Percentiles rank a stretch among this genome's conserved stretches.
These are phyloP conservation scores for Rissa tridactyla DNA, from an alignment of 2,113 vertebrate genomes.

Conservation along the genomic window DNA sequence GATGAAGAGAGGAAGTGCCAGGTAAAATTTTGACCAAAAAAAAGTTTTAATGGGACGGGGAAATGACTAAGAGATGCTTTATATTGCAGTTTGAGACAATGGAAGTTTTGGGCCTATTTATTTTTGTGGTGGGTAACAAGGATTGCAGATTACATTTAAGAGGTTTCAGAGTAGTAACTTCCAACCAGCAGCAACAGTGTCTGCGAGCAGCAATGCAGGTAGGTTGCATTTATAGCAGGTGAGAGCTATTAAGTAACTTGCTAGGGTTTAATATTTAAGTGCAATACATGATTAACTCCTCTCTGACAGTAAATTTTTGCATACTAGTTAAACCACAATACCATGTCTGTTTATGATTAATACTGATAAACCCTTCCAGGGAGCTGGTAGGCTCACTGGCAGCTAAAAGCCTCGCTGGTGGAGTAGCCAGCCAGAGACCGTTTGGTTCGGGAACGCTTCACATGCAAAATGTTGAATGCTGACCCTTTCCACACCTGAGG, in stretches of 20 bases:
- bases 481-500: neutral
- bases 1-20: neutral
- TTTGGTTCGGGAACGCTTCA: neutral
- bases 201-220: neutral
- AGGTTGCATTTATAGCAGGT: neutral
- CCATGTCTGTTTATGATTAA: constrained; percentile 23
- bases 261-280: constrained; percentile 50
- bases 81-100: neutral
- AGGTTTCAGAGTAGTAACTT: neutral
- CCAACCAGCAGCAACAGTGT: neutral
- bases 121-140: neutral
- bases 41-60: neutral
- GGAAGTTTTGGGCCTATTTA: neutral
- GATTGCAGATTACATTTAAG: neutral
- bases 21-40: neutral
- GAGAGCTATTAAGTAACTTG: constrained; percentile 8
- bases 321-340: neutral
- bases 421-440: neutral
- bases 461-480: neutral
- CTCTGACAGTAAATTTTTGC: neutral
- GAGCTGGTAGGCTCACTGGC: neutral
- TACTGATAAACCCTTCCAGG: neutral
- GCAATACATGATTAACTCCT: neutral
- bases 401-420: neutral
- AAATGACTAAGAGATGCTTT: neutral